A percentile compares a stretch with the other conserved stretches of the same genome.
Evolutionary conservation across 2,797 vertebrate genomes (phyloP).

Genomic region (Acanthopagrus latus): DNA sequence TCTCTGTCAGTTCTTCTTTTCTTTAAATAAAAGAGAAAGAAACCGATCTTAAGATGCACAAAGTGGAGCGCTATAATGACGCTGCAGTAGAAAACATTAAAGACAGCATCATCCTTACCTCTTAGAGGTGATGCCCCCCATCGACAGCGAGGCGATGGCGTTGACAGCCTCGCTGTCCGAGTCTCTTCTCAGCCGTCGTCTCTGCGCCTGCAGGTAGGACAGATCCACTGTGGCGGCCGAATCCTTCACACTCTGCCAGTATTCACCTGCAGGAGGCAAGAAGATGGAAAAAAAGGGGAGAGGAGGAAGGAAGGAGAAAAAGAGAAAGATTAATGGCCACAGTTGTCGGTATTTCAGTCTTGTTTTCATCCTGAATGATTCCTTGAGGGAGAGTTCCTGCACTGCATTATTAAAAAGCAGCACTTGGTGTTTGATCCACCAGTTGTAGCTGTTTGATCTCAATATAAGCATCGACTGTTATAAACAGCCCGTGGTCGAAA

Average conservation of each 20-base stretch:
- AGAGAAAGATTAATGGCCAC: constrained; percentile 61
- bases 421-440: constrained; percentile 61
- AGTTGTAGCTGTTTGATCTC: constrained; percentile 71
- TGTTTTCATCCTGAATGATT: constrained; percentile 67
- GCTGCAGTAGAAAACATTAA: background rate
- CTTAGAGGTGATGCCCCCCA: constrained; percentile 78
- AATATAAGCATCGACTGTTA: constrained; percentile 63
- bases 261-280: constrained; percentile 85
- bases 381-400: constrained; percentile 62
- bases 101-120: constrained; percentile 48
- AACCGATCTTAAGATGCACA: background rate
- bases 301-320: constrained; percentile 37
- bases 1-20: constrained; percentile 63
- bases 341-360: constrained; percentile 38
- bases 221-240: constrained; percentile 85
- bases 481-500: constrained; percentile 71
- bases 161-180: constrained; percentile 90
- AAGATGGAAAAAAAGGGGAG: constrained; percentile 50
- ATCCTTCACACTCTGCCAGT: constrained; percentile 90
- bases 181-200: constrained; percentile 79
- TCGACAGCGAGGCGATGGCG: constrained; percentile 89
- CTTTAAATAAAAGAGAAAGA: constrained; percentile 58
- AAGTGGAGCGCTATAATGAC: background rate
- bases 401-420: constrained; percentile 66
- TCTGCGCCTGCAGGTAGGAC: constrained; percentile 88